These are phyloP conservation scores for Ophonus ardosiacus DNA, from an alignment of 2,888 invertebrate species.

Conservation along the genomic window DNA sequence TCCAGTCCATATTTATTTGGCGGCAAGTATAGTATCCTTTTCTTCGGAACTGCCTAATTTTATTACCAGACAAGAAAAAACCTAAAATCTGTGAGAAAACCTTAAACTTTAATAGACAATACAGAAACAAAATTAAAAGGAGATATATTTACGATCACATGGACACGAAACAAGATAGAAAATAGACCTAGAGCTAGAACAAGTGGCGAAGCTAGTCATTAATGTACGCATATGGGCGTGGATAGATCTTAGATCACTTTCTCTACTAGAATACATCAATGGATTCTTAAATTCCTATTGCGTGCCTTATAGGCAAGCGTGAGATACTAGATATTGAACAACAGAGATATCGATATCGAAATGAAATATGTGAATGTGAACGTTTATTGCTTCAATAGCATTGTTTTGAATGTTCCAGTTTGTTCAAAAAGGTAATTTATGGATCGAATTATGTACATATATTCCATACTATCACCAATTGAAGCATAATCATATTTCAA, in stretches of 20 bases:
- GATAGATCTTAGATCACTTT: neutral
- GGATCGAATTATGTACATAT: too few relatives aligned
- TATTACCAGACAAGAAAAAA: neutral
- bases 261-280: neutral
- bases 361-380: neutral
- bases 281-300: neutral
- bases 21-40: neutral
- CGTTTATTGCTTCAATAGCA: too few relatives aligned
- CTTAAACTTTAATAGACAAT: constrained; percentile 14
- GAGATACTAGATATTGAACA: neutral
- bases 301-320: neutral
- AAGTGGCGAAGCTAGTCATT: neutral
- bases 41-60: neutral
- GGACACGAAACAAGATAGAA: neutral
- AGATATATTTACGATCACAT: neutral
- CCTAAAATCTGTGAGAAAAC: constrained; percentile 12
- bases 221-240: constrained; percentile 5
- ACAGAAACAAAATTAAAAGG: constrained; percentile 15
- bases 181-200: constrained; percentile 3
- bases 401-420: neutral
- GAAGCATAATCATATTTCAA: too few relatives aligned
- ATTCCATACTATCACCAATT: too few relatives aligned
- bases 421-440: too few relatives aligned
- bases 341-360: neutral
- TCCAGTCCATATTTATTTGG: too few relatives aligned